Percentiles rank a stretch among this genome's conserved stretches.
phyloP scores from a whole-genome alignment of 2,113 vertebrate genomes.

The Turnix velox region DNA sequence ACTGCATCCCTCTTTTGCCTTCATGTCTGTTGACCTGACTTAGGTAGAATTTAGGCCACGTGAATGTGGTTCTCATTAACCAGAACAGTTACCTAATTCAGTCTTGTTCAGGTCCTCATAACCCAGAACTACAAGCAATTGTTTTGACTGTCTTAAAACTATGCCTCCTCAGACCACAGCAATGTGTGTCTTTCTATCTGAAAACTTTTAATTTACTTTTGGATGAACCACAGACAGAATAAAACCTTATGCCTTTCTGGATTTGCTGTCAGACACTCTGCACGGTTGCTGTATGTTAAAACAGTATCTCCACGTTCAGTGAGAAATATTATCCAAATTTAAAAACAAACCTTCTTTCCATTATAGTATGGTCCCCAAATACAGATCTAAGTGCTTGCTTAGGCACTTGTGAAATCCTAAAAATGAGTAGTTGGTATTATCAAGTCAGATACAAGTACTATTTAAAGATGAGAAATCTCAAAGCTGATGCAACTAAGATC shows the following conservation, averaged over 20 bases:
- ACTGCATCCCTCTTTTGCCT: neutral
- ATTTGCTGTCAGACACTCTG: neutral
- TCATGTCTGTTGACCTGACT: neutral
- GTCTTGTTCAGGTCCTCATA: neutral
- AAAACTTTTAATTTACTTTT: neutral
- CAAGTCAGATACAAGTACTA: neutral
- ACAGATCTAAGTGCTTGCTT: neutral
- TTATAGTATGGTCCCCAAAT: neutral
- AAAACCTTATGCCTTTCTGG: neutral
- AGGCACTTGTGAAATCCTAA: neutral
- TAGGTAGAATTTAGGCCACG: neutral
- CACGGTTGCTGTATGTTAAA: neutral
- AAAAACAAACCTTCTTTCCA: neutral
- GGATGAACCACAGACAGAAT: neutral
- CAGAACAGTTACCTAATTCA: slow-evolving; percentile 13
- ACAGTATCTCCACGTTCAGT: neutral
- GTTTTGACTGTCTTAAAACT: neutral
- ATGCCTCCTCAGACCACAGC: neutral
- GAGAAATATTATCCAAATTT: neutral
- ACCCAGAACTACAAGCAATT: neutral
- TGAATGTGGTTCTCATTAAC: neutral
- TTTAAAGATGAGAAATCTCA: neutral
- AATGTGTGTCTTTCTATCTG: neutral
- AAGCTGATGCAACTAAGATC: neutral
- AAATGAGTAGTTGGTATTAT: neutral